Evolutionary conservation across 2,797 vertebrate species (phyloP).

Genomic region (Eupleurogrammus muticus): DNA sequence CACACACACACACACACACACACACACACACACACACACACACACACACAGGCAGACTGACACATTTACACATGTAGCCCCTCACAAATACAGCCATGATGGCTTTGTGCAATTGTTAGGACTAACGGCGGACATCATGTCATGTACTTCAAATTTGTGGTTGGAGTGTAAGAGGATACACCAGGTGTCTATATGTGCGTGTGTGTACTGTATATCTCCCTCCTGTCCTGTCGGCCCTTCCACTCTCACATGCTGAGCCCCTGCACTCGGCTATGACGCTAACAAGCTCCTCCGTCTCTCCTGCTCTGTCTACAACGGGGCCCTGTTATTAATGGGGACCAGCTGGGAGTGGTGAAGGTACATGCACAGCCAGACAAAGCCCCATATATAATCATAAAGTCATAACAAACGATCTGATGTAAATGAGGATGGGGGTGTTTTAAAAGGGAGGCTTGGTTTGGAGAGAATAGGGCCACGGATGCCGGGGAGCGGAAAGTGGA

Average conservation of each 20-base stretch:
- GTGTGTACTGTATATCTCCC: constrained; percentile 66
- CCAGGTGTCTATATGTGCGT: constrained; percentile 48
- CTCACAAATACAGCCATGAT: constrained; percentile 56
- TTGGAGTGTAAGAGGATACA: constrained; percentile 58
- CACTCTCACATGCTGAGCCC: constrained; percentile 76
- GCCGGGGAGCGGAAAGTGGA: constrained; percentile 43
- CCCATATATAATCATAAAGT: constrained; percentile 89
- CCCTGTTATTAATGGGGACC: constrained; percentile 88
- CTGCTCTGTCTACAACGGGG: constrained; percentile 72
- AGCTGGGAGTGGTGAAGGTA: constrained; percentile 88
- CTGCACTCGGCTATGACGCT: constrained; percentile 74
- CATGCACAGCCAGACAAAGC: constrained; percentile 87
- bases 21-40: constrained; percentile 26
- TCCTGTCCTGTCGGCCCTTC: constrained; percentile 74
- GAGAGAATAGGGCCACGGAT: constrained; percentile 69
- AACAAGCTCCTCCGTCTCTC: constrained; percentile 84
- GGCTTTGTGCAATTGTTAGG: constrained; percentile 68
- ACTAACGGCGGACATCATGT: constrained; percentile 76
- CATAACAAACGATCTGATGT: constrained; percentile 88
- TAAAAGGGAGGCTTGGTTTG: constrained; percentile 45
- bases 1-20: constrained; percentile 50
- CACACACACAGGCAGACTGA: constrained; percentile 38
- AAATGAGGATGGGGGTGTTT: constrained; percentile 79
- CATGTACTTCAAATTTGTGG: constrained; percentile 69
- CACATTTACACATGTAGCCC: constrained; percentile 64